phyloP scores from a whole-genome alignment of 2,797 vertebrate species.

The Hypotaenidia okinawae region DNA sequence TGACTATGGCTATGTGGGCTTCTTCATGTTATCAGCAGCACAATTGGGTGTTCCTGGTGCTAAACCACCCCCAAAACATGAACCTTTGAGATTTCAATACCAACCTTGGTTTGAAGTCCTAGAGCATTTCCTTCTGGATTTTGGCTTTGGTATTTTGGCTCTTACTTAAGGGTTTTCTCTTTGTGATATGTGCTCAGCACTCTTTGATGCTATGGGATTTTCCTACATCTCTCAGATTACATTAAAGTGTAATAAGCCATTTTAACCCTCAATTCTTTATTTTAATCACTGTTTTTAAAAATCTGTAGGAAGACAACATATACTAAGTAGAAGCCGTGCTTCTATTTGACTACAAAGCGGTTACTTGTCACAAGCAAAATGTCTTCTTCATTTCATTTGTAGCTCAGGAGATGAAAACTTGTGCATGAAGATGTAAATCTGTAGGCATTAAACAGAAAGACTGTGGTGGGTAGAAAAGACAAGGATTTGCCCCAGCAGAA shows the following conservation, averaged over 20 bases:
- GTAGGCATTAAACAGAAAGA: constrained; percentile 43
- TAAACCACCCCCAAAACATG: not conserved
- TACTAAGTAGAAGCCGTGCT: not conserved
- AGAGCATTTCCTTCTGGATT: not conserved
- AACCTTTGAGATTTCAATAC: not conserved
- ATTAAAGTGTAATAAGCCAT: not conserved
- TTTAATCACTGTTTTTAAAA: constrained; percentile 10
- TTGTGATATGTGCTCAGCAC: not conserved
- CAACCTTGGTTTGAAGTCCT: not conserved
- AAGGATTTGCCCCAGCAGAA: constrained; percentile 7
- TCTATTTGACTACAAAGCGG: not conserved
- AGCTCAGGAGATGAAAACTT: constrained; percentile 34
- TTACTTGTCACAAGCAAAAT: constrained; percentile 27
- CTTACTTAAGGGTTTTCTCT: not conserved
- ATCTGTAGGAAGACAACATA: not conserved
- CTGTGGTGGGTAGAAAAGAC: not conserved
- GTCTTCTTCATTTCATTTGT: not conserved
- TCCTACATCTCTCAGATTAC: not conserved
- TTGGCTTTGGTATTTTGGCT: not conserved
- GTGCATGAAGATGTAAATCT: constrained; percentile 7
- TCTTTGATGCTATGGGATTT: constrained; percentile 7
- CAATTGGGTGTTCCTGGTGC: not conserved
- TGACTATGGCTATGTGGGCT: not conserved
- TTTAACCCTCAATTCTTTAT: constrained; percentile 6
- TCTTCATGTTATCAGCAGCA: not conserved